Base-by-base conservation (phyloP, 2,113 vertebrate genomes). In the Dinomys branickii region DNA sequence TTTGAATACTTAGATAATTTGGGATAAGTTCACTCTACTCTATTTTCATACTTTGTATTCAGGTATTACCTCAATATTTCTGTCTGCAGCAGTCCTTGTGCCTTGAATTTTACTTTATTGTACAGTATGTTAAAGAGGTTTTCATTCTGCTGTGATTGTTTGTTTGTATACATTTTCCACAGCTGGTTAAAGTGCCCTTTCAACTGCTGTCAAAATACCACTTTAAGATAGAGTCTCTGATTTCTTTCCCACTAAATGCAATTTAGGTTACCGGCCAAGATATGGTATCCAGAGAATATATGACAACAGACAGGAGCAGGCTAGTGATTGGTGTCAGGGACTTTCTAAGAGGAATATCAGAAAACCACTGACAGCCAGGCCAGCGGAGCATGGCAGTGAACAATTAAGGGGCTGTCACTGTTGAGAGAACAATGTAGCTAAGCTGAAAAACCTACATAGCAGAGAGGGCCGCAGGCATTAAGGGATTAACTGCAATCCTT, bases 331-430 rank as follows among this genome's bases (percentile, higher is more conserved):
- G 52, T 86, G 24, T 80, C 47, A 33, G 59, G 28, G 33, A 26
- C 44, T 93, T 96, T 86, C 84, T 71, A 86, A 58, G 47, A 82
- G 24, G 33, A 52, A 14, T 24, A 78, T 75, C 56, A 94, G 83
- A 63, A 50, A 75, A 91, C 77, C 67, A 84, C 24, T 26, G 28
- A 44, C 24, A 50, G 58, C 16, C 20, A 59, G 80, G n/a, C 7
- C 50, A 91, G 50, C 47, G 7, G n/a, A 95, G n/a, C 65, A 63
- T 28, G 50, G 5, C 69, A 41, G 69, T 30, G 83, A 80, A 44
- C 71, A 86, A 58, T 95, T 90, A 69, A 90, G 80, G 50, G 63
- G 47, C 71, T 86, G 77, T 94, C 85, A 83, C 26, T 94, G 59
- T 54, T 81, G 82, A 92, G 86, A 90, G 71, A 88, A 59, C 26